Percentiles rank a stretch among this genome's conserved stretches.
phyloP scores from a whole-genome alignment of 1,140 invertebrate species.

The Fopius arisanus region DNA sequence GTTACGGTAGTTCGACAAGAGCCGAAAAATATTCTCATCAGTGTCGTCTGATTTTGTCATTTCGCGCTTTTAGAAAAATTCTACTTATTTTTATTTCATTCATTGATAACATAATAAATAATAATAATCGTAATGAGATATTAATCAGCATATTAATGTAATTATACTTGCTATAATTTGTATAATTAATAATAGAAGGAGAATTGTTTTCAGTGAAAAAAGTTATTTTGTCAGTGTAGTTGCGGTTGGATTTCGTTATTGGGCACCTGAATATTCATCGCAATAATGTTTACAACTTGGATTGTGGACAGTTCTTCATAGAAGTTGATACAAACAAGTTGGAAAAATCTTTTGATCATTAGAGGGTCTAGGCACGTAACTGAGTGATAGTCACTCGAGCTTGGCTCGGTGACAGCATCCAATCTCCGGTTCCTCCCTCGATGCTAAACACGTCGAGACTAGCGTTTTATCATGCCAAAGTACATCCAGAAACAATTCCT shows the following conservation, averaged over 20 bases:
- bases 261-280: not conserved
- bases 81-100: too few relatives aligned
- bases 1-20: not conserved
- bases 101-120: too few relatives aligned
- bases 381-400: conserved; percentile 14
- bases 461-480: conserved; percentile 5
- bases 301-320: not conserved
- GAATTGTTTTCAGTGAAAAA: too few relatives aligned
- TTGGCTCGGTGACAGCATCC: conserved; percentile 48
- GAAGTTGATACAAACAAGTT: not conserved
- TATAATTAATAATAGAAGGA: too few relatives aligned
- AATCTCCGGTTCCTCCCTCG: conserved; percentile 40
- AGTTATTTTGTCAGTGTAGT: not conserved
- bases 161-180: too few relatives aligned
- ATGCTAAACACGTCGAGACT: not conserved
- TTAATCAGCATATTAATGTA: too few relatives aligned
- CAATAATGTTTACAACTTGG: not conserved
- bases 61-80: too few relatives aligned
- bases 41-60: too few relatives aligned
- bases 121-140: too few relatives aligned
- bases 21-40: not conserved
- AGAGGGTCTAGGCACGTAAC: conserved; percentile 6
- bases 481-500: conserved; percentile 7
- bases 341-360: not conserved
- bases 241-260: not conserved